Conservation (phyloP, 2,888 invertebrate genomes). For the Drosophila helvetica region DNA sequence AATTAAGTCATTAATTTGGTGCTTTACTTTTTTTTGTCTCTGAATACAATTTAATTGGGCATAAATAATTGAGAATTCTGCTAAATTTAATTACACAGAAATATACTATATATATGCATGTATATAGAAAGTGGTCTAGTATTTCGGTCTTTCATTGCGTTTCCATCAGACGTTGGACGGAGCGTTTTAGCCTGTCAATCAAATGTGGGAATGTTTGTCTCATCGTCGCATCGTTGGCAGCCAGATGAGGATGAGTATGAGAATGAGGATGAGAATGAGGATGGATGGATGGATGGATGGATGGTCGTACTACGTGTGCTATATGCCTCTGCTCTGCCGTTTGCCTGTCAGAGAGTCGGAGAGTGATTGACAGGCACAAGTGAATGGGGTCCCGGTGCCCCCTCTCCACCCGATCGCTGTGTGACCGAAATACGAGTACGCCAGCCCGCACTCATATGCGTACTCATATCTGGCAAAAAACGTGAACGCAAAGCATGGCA, state of each 20-base stretch:
- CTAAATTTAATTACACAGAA: conserved; percentile 23
- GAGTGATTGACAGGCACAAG: conserved; percentile 76
- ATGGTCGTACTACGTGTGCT: conserved; percentile 3
- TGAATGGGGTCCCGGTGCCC: conserved; percentile 52
- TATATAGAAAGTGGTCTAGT: conserved; percentile 3
- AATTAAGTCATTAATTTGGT: conserved; percentile 56
- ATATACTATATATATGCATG: background rate
- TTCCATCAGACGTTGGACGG: background rate
- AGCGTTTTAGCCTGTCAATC: conserved; percentile 59
- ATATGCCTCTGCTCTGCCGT: conserved; percentile 38
- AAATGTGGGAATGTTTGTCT: conserved; percentile 48
- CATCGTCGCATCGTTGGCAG: conserved; percentile 50
- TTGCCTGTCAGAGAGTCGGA: conserved; percentile 63
- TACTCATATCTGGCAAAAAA: conserved; percentile 39
- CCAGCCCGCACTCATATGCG: conserved; percentile 39
- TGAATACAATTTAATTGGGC: conserved; percentile 56
- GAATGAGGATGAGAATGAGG: conserved; percentile 22
- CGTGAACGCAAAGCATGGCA: conserved; percentile 31
- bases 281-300: conserved; percentile 20
- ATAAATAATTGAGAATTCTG: conserved; percentile 47
- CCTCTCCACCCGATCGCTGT: conserved; percentile 30
- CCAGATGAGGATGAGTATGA: conserved; percentile 38
- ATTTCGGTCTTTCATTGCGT: conserved; percentile 19
- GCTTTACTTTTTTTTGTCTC: conserved; percentile 19
- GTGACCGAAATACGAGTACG: conserved; percentile 48